Conservation (phyloP, 1,140 invertebrate genomes). For the Periplaneta americana region DNA sequence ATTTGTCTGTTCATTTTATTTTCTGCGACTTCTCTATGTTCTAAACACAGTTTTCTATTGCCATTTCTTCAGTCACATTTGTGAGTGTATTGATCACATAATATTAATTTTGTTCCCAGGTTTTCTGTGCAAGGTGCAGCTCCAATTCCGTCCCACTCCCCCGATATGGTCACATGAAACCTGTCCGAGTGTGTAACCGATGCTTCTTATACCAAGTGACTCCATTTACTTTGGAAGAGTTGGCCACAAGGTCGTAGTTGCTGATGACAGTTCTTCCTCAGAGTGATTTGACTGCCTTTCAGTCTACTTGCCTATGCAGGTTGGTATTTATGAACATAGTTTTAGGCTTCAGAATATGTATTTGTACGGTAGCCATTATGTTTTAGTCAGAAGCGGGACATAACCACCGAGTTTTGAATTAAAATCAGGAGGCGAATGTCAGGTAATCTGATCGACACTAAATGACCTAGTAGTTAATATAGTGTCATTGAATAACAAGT, state of each 20-base stretch:
- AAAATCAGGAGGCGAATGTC: background rate
- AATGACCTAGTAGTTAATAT: background rate
- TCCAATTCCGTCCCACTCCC: slow-evolving; percentile 88
- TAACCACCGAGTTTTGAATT: background rate
- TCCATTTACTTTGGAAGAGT: slow-evolving; percentile 49
- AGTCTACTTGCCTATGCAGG: background rate
- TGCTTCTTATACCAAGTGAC: slow-evolving; percentile 75
- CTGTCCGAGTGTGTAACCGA: slow-evolving; percentile 90
- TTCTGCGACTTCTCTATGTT: no score
- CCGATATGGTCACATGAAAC: slow-evolving; percentile 84
- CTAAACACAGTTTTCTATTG: no score
- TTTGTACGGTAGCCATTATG: no score
- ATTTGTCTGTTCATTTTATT: no score
- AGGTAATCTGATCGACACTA: background rate
- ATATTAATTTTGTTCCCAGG: slow-evolving; percentile 49
- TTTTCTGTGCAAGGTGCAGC: slow-evolving; percentile 92
- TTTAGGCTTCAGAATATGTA: background rate
- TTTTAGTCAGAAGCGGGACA: background rate
- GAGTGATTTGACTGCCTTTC: background rate
- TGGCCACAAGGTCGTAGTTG: slow-evolving; percentile 18
- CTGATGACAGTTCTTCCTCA: background rate
- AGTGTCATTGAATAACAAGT: background rate
- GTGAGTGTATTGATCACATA: no score
- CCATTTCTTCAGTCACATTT: no score
- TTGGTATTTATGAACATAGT: background rate